A percentile compares a stretch with the other conserved stretches of the same genome.
Evolutionary conservation across 2,113 vertebrate genomes (phyloP).

Genomic region (Trinectes maculatus): DNA sequence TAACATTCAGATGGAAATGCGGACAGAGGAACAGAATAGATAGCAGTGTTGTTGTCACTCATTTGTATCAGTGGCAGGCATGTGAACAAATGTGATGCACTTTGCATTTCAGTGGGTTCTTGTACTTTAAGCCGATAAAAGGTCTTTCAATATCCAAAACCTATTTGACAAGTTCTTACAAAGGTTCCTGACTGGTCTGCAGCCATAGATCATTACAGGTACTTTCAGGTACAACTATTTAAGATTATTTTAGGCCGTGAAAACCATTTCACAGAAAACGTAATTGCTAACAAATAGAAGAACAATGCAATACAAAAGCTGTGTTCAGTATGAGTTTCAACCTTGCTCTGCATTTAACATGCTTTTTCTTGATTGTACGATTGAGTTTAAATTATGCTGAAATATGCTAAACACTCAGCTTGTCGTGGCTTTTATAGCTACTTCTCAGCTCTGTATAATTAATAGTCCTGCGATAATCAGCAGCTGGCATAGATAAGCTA

Average conservation of each 20-base stretch:
- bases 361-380: too few relatives aligned
- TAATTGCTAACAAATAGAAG: not conserved
- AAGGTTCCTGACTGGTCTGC: not conserved
- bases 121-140: not conserved
- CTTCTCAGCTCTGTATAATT: too few relatives aligned
- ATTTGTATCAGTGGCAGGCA: conserved; percentile 53
- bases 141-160: conserved; percentile 4
- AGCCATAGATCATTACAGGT: not conserved
- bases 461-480: too few relatives aligned
- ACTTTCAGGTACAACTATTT: not conserved
- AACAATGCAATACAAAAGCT: not conserved
- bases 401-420: too few relatives aligned
- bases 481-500: too few relatives aligned
- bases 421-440: too few relatives aligned
- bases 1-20: conserved; percentile 80
- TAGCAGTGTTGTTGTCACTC: conserved; percentile 60
- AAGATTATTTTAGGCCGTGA: not conserved
- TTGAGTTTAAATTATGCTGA: too few relatives aligned
- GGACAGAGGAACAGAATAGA: conserved; percentile 68
- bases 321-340: not conserved
- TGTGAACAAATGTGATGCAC: conserved; percentile 56
- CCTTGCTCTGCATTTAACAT: too few relatives aligned
- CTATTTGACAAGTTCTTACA: not conserved
- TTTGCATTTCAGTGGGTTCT: conserved; percentile 37
- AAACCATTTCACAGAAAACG: not conserved